A percentile compares a stretch with the other conserved stretches of the same genome.
Evolutionary conservation across 1,140 invertebrate species (phyloP).

Genomic region (Bombus terrestris): DNA sequence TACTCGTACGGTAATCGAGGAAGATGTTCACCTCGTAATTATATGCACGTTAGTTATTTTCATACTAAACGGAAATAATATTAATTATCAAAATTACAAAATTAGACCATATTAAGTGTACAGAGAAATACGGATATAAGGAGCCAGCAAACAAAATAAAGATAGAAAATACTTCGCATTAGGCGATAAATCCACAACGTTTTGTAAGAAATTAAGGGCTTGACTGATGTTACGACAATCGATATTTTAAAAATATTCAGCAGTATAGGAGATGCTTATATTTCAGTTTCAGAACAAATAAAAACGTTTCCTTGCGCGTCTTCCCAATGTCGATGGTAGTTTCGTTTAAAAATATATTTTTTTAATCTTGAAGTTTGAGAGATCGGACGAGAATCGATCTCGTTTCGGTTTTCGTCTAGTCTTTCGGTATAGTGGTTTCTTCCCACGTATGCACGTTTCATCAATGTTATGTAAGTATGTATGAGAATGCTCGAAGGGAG

Average conservation of each 20-base stretch:
- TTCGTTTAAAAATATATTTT: not conserved
- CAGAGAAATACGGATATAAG: too few species aligned
- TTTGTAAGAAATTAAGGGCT: too few species aligned
- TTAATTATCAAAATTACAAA: not conserved
- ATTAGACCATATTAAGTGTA: not conserved
- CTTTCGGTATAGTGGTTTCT: not conserved
- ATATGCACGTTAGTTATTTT: not conserved
- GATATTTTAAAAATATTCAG: too few species aligned
- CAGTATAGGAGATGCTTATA: too few species aligned
- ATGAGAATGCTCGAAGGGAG: conserved; percentile 31
- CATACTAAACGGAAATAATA: not conserved
- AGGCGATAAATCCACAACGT: too few species aligned
- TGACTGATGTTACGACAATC: too few species aligned
- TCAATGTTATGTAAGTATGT: conserved; percentile 50
- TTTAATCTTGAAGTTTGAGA: not conserved
- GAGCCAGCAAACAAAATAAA: too few species aligned
- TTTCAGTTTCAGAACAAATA: too few species aligned
- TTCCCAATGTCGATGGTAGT: too few species aligned
- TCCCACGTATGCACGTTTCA: conserved; percentile 8
- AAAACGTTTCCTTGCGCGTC: too few species aligned
- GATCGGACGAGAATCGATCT: not conserved
- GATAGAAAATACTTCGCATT: too few species aligned
- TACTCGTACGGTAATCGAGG: not conserved
- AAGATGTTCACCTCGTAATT: not conserved
- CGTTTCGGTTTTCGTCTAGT: not conserved